Evolutionary conservation across 2,113 vertebrate species (phyloP), one percentile per base, ranked within the genome.

Genomic region (Albula glossodonta): DNA sequence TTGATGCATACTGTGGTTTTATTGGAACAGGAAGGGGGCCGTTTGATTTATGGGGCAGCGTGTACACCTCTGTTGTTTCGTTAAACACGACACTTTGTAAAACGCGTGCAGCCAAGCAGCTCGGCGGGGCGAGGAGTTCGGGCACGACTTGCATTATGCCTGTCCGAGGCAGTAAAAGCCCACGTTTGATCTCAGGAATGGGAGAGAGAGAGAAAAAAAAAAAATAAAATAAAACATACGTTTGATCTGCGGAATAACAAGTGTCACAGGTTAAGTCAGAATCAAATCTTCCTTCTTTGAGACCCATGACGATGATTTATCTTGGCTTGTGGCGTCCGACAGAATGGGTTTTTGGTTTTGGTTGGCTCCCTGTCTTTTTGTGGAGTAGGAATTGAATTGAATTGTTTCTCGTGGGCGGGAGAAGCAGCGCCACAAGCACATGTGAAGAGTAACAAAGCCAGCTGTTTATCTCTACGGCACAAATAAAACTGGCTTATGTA

Each of bases 231-330:
- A 74, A n/a, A 31, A 25, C 70, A 6, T 12, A 8, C 6, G 41
- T 80, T 85, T 80, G 78, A 85, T 66, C 78, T 51, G 50, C 9
- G 52, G 86, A 83, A 86, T 83, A 78, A 83, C 85, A 83, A 83
- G 70, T 83, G 81, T 86, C 81, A 78, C 74, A 83, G 86, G 80
- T 87, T 80, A 52, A 83, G 70, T 19, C 52, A 63, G 77, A 87
- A 83, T 50, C 81, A 63, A 80, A 79, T 82, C 74, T 80, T 63
- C 19, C 48, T 22, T 48, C 22, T 50, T 70, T 63, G n/a, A 52
- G 82, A 83, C 78, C 57, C 74, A 31, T 48, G 53, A 79, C 31
- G n/a, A 63, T 63, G 74, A 80, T 83, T 87, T 83, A 83, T 70
- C 80, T 83, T 15, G 52, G 80, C 80, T 78, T 11, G 52, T 7